These are phyloP conservation scores for Ctena decussata DNA, from an alignment of 2,888 invertebrate species.

Conservation along the genomic window DNA sequence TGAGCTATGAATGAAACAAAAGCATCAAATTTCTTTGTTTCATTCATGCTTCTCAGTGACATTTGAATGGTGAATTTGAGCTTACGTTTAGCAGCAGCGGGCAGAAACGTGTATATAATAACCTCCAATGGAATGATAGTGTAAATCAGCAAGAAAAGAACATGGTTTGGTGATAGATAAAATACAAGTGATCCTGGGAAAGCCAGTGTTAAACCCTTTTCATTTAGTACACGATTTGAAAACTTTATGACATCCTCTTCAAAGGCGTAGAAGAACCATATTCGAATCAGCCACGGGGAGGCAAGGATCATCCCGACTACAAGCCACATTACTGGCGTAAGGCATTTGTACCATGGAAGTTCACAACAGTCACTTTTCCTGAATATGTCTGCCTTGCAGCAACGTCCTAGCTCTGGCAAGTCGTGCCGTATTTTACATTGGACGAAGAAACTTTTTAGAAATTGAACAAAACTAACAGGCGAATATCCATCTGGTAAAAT, in stretches of 20 bases:
- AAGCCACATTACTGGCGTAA: neutral
- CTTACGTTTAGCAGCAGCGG: neutral
- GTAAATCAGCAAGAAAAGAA: neutral
- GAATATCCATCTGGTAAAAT: slow-evolving; percentile 9
- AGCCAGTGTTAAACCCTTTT: neutral
- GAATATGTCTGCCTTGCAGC: slow-evolving; percentile 16
- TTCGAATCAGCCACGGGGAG: neutral
- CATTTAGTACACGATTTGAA: neutral
- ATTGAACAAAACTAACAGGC: slow-evolving; percentile 6
- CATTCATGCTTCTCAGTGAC: neutral
- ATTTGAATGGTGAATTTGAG: slow-evolving; percentile 6
- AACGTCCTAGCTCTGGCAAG: neutral
- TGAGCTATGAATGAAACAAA: neutral
- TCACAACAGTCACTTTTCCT: neutral
- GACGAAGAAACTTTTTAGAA: slow-evolving; percentile 4
- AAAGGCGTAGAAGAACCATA: neutral
- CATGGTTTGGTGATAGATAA: neutral
- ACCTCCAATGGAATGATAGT: neutral
- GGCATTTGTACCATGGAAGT: neutral
- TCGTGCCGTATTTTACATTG: neutral
- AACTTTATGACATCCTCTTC: neutral
- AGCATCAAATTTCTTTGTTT: neutral
- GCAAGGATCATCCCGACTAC: neutral
- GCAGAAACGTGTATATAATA: neutral
- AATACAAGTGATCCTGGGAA: neutral